A percentile compares a stretch with the other conserved stretches of the same genome.
These are phyloP conservation scores for Sitta europaea DNA, from an alignment of 2,113 vertebrate species.

Conservation along the genomic window DNA sequence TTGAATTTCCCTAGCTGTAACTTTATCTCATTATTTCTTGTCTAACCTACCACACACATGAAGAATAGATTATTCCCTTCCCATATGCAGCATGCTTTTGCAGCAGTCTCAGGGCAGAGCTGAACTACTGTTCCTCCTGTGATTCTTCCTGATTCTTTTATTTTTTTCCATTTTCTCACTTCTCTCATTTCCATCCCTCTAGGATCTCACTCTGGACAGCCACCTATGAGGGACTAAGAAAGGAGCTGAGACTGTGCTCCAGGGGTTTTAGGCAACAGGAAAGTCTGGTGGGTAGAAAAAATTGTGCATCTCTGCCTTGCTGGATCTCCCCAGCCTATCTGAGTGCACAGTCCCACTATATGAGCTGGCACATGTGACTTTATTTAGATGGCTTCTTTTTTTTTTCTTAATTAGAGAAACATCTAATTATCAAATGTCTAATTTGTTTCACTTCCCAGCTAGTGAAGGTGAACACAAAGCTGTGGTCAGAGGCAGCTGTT, in stretches of 20 bases:
- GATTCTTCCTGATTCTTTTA: not conserved
- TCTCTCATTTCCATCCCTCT: not conserved
- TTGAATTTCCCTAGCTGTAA: conserved; percentile 23
- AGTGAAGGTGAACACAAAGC: not conserved
- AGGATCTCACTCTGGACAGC: not conserved
- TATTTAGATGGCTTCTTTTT: not conserved
- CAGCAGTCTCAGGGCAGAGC: not conserved
- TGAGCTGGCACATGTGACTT: rapidly evolving
- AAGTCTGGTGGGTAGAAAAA: not conserved
- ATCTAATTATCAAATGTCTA: not conserved
- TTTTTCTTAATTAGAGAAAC: not conserved
- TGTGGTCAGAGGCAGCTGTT: not conserved
- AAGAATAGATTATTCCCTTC: conserved; percentile 14
- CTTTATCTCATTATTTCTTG: conserved; percentile 28
- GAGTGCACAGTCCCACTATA: rapidly evolving
- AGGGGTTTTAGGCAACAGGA: not conserved
- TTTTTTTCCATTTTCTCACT: not conserved
- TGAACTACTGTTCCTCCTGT: not conserved
- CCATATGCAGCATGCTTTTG: not conserved
- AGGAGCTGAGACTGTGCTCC: not conserved
- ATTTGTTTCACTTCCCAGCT: not conserved
- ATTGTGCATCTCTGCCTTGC: not conserved
- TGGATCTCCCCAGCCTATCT: rapidly evolving
- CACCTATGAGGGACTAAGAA: not conserved
- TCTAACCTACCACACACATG: not conserved